A percentile compares a stretch with the other conserved stretches of the same genome.
Evolutionary conservation across 1,140 invertebrate genomes (phyloP).

Genomic region (Hylyphantes graminicola): DNA sequence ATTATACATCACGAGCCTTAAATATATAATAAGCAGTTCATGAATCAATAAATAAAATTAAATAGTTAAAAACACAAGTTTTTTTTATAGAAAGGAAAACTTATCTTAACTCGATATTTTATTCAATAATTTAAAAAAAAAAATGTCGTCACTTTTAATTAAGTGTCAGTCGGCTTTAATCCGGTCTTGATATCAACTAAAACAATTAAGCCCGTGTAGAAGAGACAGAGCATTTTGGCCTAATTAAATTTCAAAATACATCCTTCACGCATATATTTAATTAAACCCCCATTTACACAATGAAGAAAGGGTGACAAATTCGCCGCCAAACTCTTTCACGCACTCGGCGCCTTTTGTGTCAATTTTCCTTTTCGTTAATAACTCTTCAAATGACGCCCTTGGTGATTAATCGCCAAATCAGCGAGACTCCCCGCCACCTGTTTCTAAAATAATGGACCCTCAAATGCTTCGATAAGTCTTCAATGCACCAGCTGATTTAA

Average conservation of each 20-base stretch:
- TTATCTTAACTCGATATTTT: no score
- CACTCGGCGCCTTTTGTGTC: not conserved
- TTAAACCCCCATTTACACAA: not conserved
- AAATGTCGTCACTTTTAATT: no score
- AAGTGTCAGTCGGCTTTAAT: no score
- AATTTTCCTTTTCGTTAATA: not conserved
- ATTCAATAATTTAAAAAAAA: no score
- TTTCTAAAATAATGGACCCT: slow-evolving; percentile 39
- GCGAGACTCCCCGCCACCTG: slow-evolving; percentile 25
- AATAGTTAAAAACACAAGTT: no score
- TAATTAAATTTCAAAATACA: not conserved
- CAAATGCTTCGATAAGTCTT: slow-evolving; percentile 36
- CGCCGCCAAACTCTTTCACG: not conserved
- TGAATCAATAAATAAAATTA: no score
- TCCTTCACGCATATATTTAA: not conserved
- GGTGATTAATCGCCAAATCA: slow-evolving; percentile 45
- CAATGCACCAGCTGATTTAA: slow-evolving; percentile 34
- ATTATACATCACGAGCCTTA: no score
- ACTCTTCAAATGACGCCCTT: slow-evolving; percentile 12
- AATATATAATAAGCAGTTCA: no score
- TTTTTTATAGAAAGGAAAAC: no score
- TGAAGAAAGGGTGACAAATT: slow-evolving; percentile 9
- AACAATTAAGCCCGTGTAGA: no score
- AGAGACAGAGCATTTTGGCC: no score
- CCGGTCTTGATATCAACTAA: no score